These are phyloP conservation scores for Diplodus puntazzo DNA, from an alignment of 2,797 vertebrate species.

Conservation along the genomic window DNA sequence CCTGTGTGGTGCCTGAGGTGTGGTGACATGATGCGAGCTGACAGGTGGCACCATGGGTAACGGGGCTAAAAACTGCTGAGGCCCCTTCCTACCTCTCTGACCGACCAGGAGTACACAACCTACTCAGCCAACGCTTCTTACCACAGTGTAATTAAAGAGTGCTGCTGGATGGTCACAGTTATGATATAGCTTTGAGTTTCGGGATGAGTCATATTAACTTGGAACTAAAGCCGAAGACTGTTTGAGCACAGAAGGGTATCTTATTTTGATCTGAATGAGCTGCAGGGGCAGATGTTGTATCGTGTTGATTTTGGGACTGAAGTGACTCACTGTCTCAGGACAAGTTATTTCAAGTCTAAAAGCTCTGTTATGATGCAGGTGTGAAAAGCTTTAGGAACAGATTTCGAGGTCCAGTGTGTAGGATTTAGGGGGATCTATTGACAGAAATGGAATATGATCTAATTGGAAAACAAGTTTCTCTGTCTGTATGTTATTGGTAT, in stretches of 20 bases:
- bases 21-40: constrained; percentile 76
- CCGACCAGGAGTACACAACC: constrained; percentile 35
- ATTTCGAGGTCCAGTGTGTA: too few relatives aligned
- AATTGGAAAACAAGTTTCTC: too few relatives aligned
- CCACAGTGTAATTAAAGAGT: constrained; percentile 33
- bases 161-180: constrained; percentile 21
- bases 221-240: constrained; percentile 31
- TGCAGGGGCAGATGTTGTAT: constrained; percentile 30
- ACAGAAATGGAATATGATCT: too few relatives aligned
- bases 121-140: constrained; percentile 15
- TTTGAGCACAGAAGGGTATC: constrained; percentile 16
- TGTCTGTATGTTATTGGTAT: too few relatives aligned
- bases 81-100: constrained; percentile 46
- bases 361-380: background rate
- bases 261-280: constrained; percentile 41
- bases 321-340: constrained; percentile 23
- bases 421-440: too few relatives aligned
- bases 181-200: constrained; percentile 24
- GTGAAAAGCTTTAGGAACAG: constrained; percentile 72
- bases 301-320: constrained; percentile 6
- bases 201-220: constrained; percentile 10
- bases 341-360: too few relatives aligned
- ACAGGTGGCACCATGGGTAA: constrained; percentile 77
- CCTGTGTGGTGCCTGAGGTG: constrained; percentile 74
- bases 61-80: constrained; percentile 68